Base-by-base conservation (phyloP, 2,797 vertebrate species). In the Lacerta agilis region DNA sequence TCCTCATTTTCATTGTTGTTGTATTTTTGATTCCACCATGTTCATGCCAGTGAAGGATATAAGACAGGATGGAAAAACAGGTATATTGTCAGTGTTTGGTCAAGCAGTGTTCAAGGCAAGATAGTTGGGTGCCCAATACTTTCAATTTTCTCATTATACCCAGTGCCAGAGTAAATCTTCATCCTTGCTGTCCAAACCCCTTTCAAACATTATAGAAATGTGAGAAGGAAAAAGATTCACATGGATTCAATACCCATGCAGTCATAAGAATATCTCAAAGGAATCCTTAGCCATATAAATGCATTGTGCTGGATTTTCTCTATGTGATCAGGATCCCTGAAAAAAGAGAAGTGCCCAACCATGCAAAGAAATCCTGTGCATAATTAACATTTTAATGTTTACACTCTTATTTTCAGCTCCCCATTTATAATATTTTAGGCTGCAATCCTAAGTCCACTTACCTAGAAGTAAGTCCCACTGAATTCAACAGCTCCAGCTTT, bases 81-180 rank as follows among this genome's bases (percentile, higher is more conserved):
- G 23, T 64, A 23, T 27, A 90, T 89, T 64, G 88, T 49, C 23
- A 88, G 1, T 83, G 82, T 49, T 0, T 61, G 61, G 23, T 87
- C 82, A 84, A 86, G 88, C 8, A 41, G 67, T 82, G 89, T 85
- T 84, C 64, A 86, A 79, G 61, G 83, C 67, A 93, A 92, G 89
- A 92, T 83, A 86, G 80, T 81, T 82, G 88, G 17, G 0, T 0
- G 79, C 92, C 91, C 86, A 90, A 89, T 90, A 92, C 27, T 89
- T 93, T 90, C 86, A 49, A 90, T 91, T 94, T 94, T 88, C 79
- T 90, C 92, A 86, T 80, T 80, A 85, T 91, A 86, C 36, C 23
- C 27, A 82, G 67, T 87, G n/a, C 2, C 55, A 18, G 71, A 36
- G 41, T 17, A 2, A 72, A 43, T 0, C 0, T 41, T 91, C 82